These are phyloP conservation scores for Galemys pyrenaicus DNA, from an alignment of 2,113 vertebrate species.

Conservation along the genomic window DNA sequence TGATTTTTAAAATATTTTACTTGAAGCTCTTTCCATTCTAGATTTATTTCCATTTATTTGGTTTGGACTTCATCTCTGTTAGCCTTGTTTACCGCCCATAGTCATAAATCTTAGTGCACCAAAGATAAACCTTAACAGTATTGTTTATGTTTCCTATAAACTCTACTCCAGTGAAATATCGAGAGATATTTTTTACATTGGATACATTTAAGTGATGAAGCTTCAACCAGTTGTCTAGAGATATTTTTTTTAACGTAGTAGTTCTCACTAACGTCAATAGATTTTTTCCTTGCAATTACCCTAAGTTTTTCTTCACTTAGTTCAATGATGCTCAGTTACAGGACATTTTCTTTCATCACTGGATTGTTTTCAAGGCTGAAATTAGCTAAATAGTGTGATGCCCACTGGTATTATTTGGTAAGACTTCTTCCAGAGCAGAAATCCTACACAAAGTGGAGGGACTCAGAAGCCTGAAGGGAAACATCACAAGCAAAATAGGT, in stretches of 20 bases:
- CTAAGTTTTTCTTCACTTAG: conserved; percentile 13
- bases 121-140: background rate
- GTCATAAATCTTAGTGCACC: conserved; percentile 37
- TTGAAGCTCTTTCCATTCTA: conserved; percentile 28
- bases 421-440: background rate
- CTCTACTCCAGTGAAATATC: background rate
- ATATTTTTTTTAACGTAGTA: conserved; percentile 45
- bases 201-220: conserved; percentile 14
- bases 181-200: conserved; percentile 36
- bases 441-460: background rate
- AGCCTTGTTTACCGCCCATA: background rate
- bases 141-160: conserved; percentile 5
- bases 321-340: background rate
- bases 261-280: background rate
- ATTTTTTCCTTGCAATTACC: conserved; percentile 36
- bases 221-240: background rate
- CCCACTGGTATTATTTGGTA: background rate
- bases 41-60: conserved; percentile 34
- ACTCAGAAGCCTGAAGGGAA: background rate
- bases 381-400: background rate
- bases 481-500: background rate
- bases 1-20: conserved; percentile 36
- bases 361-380: background rate
- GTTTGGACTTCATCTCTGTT: conserved; percentile 38
- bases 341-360: background rate